These are phyloP conservation scores for Caretta caretta DNA, from an alignment of 2,113 vertebrate species.

Conservation along the genomic window DNA sequence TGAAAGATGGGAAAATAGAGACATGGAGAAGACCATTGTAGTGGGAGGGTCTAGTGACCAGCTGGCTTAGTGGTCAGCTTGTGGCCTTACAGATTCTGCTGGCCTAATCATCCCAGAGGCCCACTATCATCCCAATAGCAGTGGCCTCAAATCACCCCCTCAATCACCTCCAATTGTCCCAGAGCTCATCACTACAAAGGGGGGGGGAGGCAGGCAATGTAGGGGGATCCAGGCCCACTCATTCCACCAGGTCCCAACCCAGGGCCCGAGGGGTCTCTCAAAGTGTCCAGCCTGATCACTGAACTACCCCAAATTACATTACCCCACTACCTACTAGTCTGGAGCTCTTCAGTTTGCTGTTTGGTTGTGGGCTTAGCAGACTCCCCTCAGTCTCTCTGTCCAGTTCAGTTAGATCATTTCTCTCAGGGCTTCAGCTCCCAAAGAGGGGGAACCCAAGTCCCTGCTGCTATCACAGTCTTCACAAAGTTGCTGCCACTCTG, in stretches of 20 bases:
- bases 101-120: no score
- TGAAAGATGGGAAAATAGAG: slow-evolving; percentile 30
- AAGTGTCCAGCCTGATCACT: background rate
- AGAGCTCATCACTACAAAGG: background rate
- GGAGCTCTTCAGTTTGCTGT: no score
- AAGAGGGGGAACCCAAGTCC: no score
- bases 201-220: background rate
- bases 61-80: background rate
- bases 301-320: background rate
- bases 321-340: background rate
- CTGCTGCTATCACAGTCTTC: no score
- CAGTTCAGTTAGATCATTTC: no score
- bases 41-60: background rate
- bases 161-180: background rate
- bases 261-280: background rate
- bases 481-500: no score
- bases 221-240: background rate
- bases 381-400: no score
- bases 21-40: background rate
- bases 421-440: no score
- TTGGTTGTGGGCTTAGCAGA: no score
- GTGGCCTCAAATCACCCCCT: background rate
- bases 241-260: background rate
- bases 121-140: background rate
- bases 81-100: background rate